A percentile compares a stretch with the other conserved stretches of the same genome.
These are phyloP conservation scores for Lepisosteus osseus DNA, from an alignment of 2,113 vertebrate species.

Conservation along the genomic window DNA sequence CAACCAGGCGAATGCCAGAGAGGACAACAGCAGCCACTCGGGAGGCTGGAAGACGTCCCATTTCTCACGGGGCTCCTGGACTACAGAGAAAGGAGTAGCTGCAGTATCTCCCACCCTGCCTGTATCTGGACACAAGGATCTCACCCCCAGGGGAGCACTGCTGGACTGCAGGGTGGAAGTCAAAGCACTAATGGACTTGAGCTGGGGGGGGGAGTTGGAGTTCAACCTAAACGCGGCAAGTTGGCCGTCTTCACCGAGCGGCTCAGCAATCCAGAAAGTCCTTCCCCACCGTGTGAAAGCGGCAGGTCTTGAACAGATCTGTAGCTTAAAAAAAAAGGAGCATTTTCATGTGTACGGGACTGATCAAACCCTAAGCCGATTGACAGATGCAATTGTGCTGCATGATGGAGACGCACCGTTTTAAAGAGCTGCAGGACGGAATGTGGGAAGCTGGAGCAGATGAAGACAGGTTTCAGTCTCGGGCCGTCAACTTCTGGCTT, in stretches of 20 bases:
- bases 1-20: too few relatives aligned
- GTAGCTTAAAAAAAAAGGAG: neutral
- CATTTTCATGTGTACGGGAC: neutral
- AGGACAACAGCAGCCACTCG: too few relatives aligned
- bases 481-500: too few relatives aligned
- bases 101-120: too few relatives aligned
- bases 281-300: neutral
- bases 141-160: neutral
- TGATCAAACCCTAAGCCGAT: neutral
- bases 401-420: neutral
- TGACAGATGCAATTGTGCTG: neutral
- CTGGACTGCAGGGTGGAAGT: neutral
- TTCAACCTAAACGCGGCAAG: too few relatives aligned
- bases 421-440: neutral
- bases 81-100: too few relatives aligned
- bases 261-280: neutral
- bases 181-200: too few relatives aligned
- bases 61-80: too few relatives aligned
- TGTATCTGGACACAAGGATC: neutral
- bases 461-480: too few relatives aligned
- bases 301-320: neutral
- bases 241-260: neutral
- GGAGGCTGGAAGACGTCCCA: too few relatives aligned
- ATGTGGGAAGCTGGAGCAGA: too few relatives aligned
- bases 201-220: too few relatives aligned